phyloP scores from a whole-genome alignment of 2,888 invertebrate genomes.

The Helobdella robusta region DNA sequence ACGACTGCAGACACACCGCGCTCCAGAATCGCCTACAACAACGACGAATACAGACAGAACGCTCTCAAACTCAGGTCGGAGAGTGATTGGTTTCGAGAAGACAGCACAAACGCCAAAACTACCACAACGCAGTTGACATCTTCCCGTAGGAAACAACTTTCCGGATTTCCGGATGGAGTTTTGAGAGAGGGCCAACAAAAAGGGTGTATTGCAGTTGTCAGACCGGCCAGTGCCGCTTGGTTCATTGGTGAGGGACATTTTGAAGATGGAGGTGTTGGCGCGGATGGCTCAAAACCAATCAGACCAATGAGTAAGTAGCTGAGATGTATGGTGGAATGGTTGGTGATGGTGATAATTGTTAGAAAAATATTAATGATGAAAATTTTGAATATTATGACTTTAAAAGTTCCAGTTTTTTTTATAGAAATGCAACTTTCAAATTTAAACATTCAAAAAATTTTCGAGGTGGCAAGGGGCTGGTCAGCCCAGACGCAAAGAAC shows the following conservation, averaged over 20 bases:
- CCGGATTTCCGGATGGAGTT: not conserved
- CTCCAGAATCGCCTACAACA: constrained; percentile 8
- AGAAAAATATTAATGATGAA: not conserved
- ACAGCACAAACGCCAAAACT: not conserved
- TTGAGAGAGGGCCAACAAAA: not conserved
- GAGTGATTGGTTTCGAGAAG: constrained; percentile 17
- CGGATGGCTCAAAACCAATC: not conserved
- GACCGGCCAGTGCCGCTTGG: constrained; percentile 7
- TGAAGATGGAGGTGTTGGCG: no score
- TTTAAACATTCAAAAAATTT: not conserved
- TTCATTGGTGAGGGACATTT: not conserved
- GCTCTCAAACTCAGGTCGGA: constrained; percentile 13
- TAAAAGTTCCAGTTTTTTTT: not conserved
- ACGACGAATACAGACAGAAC: constrained; percentile 13
- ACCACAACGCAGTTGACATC: not conserved
- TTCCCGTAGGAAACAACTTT: not conserved
- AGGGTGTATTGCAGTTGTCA: not conserved
- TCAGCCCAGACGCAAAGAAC: constrained; percentile 9
- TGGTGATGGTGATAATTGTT: not conserved
- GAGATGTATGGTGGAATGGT: not conserved
- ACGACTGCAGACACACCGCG: constrained; percentile 10
- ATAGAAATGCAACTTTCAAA: not conserved
- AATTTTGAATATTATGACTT: not conserved
- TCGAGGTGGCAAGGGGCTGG: not conserved
- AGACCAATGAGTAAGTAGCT: not conserved